phyloP scores from a whole-genome alignment of 2,888 invertebrate species.

The Phortica magna region DNA sequence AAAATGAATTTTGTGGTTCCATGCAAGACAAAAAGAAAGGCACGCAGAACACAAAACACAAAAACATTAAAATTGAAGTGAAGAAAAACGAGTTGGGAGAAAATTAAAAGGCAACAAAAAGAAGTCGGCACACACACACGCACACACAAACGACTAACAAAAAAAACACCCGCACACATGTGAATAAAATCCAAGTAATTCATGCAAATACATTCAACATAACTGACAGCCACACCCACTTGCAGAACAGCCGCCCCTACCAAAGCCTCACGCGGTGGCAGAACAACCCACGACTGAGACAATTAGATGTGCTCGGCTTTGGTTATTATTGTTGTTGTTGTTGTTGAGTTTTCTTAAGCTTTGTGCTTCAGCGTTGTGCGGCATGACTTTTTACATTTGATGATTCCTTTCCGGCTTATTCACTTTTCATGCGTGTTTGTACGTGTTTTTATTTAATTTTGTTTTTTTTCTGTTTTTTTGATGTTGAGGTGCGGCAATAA shows the following conservation, averaged over 20 bases:
- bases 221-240: background rate
- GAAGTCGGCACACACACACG: background rate
- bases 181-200: conserved; percentile 2
- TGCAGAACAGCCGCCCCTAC: background rate
- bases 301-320: conserved; percentile 31
- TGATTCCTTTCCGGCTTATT: background rate
- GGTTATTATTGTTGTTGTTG: background rate
- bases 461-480: conserved; percentile 43
- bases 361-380: background rate
- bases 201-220: background rate
- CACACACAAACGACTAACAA: background rate
- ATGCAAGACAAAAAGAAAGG: background rate
- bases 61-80: background rate
- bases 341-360: background rate
- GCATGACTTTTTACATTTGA: background rate
- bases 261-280: background rate
- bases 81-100: conserved; percentile 9
- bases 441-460: conserved; percentile 43
- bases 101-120: conserved; percentile 18
- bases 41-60: background rate
- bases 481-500: conserved; percentile 64
- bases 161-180: background rate
- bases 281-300: conserved; percentile 10
- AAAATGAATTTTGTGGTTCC: conserved; percentile 14
- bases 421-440: conserved; percentile 1